These are phyloP conservation scores for Ormyrus pomaceus DNA, from an alignment of 2,888 invertebrate genomes.

Conservation along the genomic window DNA sequence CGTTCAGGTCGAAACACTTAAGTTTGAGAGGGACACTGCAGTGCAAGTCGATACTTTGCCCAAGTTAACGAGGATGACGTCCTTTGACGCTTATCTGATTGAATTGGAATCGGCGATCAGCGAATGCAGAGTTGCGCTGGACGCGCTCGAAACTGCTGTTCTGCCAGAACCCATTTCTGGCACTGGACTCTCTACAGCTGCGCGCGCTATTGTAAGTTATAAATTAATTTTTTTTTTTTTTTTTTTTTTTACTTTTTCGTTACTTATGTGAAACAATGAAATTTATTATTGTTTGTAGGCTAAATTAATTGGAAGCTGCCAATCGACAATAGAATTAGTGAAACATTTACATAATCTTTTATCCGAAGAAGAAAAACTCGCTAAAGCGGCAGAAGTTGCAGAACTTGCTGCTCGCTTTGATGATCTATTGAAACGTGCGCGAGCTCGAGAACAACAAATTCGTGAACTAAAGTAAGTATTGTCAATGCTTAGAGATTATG, in stretches of 20 bases:
- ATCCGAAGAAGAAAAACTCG: slow-evolving; percentile 84
- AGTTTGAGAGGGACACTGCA: slow-evolving; percentile 85
- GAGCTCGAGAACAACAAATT: slow-evolving; percentile 85
- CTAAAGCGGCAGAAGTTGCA: slow-evolving; percentile 81
- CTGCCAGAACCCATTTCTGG: slow-evolving; percentile 78
- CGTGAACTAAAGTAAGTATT: slow-evolving; percentile 84
- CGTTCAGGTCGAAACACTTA: slow-evolving; percentile 85
- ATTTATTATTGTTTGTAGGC: slow-evolving; percentile 74
- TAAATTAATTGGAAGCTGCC: slow-evolving; percentile 86
- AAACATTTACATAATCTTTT: slow-evolving; percentile 87
- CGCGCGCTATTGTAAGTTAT: slow-evolving; percentile 80
- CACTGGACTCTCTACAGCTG: slow-evolving; percentile 79
- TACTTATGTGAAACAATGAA: neutral
- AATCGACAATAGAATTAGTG: slow-evolving; percentile 88
- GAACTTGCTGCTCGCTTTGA: slow-evolving; percentile 83
- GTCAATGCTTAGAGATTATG: neutral
- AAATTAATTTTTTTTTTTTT: neutral
- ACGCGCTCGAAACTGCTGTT: slow-evolving; percentile 82
- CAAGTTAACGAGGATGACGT: slow-evolving; percentile 81
- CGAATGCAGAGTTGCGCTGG: slow-evolving; percentile 83
- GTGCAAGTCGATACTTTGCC: slow-evolving; percentile 90
- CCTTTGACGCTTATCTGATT: slow-evolving; percentile 88
- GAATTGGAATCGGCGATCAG: slow-evolving; percentile 85
- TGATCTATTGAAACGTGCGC: slow-evolving; percentile 82
- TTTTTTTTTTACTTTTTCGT: neutral